Evolutionary conservation across 1,140 invertebrate species (phyloP).

Genomic region (Harlomillsia oculata): DNA sequence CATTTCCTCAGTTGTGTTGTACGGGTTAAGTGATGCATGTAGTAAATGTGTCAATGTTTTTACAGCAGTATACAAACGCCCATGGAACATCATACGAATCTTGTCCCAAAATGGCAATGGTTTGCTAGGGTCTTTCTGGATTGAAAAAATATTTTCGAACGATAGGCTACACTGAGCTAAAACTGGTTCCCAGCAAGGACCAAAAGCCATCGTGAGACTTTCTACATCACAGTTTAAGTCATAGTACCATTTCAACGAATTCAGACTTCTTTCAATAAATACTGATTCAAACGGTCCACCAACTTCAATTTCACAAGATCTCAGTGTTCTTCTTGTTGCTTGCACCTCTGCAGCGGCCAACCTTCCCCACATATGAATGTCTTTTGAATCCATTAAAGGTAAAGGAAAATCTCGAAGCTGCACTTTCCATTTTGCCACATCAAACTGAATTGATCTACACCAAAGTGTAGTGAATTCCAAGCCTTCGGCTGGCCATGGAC

Average conservation of each 20-base stretch:
- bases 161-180: conserved; percentile 86
- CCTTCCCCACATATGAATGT: conserved; percentile 77
- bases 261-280: conserved; percentile 64
- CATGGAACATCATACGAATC: conserved; percentile 82
- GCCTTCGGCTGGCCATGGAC: conserved; percentile 81
- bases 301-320: conserved; percentile 44
- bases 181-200: conserved; percentile 97
- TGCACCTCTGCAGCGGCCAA: conserved; percentile 81
- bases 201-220: conserved; percentile 82
- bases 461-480: conserved; percentile 85
- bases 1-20: conserved; percentile 98
- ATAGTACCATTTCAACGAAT: conserved; percentile 92
- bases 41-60: conserved; percentile 75
- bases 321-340: conserved; percentile 57
- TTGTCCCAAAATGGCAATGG: conserved; percentile 97
- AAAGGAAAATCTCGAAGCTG: conserved; percentile 93
- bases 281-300: conserved; percentile 43
- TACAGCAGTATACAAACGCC: conserved; percentile 75
- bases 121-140: conserved; percentile 84
- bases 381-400: conserved; percentile 70
- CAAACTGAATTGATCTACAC: conserved; percentile 73
- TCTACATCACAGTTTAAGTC: conserved; percentile 92
- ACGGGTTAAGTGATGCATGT: conserved; percentile 92
- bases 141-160: conserved; percentile 73
- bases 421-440: conserved; percentile 73